A percentile compares a stretch with the other conserved stretches of the same genome.
phyloP scores from a whole-genome alignment of 2,797 vertebrate genomes.

The Pempheris klunzingeri region DNA sequence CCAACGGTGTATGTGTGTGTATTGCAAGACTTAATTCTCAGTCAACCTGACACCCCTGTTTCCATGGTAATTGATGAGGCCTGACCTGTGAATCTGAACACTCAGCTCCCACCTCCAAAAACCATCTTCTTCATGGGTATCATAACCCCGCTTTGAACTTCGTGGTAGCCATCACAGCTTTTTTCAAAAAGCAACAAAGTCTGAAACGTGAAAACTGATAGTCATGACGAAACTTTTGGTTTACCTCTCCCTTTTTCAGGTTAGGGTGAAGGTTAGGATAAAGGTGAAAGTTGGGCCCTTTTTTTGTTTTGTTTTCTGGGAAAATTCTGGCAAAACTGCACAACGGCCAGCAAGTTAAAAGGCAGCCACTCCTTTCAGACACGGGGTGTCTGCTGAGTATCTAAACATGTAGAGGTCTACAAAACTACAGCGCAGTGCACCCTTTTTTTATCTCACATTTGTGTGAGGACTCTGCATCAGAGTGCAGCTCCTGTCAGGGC shows the following conservation, averaged over 20 bases:
- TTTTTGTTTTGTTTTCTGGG: not conserved
- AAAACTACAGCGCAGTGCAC: not conserved
- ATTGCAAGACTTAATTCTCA: slow-evolving; percentile 19
- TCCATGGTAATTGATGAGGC: slow-evolving; percentile 68
- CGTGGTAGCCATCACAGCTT: slow-evolving; percentile 19
- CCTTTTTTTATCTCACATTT: not conserved
- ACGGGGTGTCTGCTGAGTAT: not conserved
- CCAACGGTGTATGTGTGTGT: not conserved
- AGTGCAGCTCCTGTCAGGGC: slow-evolving; percentile 33
- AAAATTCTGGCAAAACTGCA: not conserved
- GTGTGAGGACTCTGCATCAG: too few species aligned
- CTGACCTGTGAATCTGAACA: slow-evolving; percentile 58
- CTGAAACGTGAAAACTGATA: slow-evolving; percentile 39
- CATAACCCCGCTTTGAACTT: slow-evolving; percentile 57
- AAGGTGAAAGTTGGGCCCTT: slow-evolving; percentile 6
- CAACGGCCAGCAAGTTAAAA: slow-evolving; percentile 2
- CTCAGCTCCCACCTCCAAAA: slow-evolving; percentile 38
- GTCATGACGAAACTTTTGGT: slow-evolving; percentile 48
- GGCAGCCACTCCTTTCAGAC: not conserved
- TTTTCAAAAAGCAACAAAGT: slow-evolving; percentile 4
- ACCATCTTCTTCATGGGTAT: slow-evolving; percentile 50
- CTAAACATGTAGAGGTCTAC: not conserved
- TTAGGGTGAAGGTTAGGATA: not conserved
- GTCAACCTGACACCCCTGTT: slow-evolving; percentile 60
- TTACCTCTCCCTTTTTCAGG: slow-evolving; percentile 19